A percentile compares a stretch with the other conserved stretches of the same genome.
These are phyloP conservation scores for Poecilia latipinna DNA, from an alignment of 2,113 vertebrate genomes.

Conservation along the genomic window DNA sequence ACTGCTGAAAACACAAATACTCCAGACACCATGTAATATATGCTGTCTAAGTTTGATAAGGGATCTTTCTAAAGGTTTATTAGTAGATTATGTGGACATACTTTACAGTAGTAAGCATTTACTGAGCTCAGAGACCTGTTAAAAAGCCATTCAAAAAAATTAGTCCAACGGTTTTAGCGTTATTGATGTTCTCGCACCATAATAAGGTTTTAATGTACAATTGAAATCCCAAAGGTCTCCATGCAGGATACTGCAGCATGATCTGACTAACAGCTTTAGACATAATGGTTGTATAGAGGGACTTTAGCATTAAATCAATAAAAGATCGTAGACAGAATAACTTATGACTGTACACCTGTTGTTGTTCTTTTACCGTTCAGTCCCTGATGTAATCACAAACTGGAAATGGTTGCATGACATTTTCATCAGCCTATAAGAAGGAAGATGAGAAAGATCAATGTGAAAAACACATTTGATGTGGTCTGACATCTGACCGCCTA, in stretches of 20 bases:
- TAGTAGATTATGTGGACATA: conserved; percentile 29
- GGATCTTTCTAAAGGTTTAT: not conserved
- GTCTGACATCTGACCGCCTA: too few species aligned
- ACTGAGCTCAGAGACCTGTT: conserved; percentile 14
- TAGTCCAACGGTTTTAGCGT: conserved; percentile 14
- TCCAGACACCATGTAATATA: conserved; percentile 7
- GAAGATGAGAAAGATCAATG: not conserved
- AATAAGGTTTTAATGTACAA: conserved; percentile 14
- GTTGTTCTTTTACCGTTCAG: not conserved
- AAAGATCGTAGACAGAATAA: not conserved
- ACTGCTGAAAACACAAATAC: conserved; percentile 1
- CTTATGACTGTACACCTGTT: not conserved
- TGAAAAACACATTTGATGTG: too few species aligned
- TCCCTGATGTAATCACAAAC: not conserved
- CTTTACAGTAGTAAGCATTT: not conserved
- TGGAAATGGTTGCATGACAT: not conserved
- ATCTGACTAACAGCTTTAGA: not conserved
- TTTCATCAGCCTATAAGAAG: not conserved
- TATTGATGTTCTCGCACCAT: not conserved
- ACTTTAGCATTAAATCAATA: conserved; percentile 6
- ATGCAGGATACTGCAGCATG: not conserved
- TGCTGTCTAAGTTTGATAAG: conserved; percentile 8
- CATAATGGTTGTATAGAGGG: not conserved
- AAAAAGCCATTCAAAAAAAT: conserved; percentile 26
- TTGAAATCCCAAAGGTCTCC: conserved; percentile 3